These are phyloP conservation scores for Diadema setosum DNA, from an alignment of 35 echinoderm and acorn worm species.

Conservation along the genomic window DNA sequence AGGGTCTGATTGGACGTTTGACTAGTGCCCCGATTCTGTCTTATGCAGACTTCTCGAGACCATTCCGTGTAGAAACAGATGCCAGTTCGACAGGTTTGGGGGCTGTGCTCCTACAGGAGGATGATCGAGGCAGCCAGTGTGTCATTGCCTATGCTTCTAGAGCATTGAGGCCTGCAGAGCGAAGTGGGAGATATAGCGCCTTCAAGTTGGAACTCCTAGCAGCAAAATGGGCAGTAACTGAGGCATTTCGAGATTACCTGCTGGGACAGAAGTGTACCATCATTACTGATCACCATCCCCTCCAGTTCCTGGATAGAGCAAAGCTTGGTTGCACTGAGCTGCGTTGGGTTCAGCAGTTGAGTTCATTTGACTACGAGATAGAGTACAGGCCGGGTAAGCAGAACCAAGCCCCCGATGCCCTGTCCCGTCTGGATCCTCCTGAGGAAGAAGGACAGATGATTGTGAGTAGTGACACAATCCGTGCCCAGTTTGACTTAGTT, in stretches of 20 bases:
- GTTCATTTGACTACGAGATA: no score
- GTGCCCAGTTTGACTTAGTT: no score
- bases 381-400: no score
- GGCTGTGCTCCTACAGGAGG: neutral
- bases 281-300: neutral
- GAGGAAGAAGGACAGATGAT: no score
- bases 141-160: slow-evolving; percentile 18
- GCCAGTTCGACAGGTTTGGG: slow-evolving; percentile 17
- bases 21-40: neutral
- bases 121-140: neutral
- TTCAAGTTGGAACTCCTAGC: slow-evolving; percentile 56
- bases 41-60: neutral
- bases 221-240: slow-evolving; percentile 9
- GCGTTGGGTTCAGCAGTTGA: no score
- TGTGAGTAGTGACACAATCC: no score
- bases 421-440: no score
- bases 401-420: no score
- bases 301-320: no score
- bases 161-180: neutral
- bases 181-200: slow-evolving; percentile 25
- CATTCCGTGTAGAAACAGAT: slow-evolving; percentile 11
- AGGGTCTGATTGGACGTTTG: neutral
- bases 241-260: neutral
- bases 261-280: neutral
- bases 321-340: no score